These are phyloP conservation scores for Cyanistes caeruleus DNA, from an alignment of 2,113 vertebrate species.

Conservation along the genomic window DNA sequence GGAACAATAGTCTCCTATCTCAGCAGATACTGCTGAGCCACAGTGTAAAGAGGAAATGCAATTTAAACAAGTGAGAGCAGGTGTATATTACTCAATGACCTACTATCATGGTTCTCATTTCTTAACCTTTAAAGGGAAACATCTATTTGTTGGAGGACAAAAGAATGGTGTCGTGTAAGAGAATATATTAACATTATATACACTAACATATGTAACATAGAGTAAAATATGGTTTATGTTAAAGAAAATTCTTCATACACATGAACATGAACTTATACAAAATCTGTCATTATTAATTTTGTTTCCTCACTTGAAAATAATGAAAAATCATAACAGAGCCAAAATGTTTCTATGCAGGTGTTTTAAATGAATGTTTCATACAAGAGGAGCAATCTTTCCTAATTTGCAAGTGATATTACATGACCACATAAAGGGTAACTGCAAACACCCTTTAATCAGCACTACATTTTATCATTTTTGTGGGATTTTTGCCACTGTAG, in stretches of 20 bases:
- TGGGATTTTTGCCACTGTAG: neutral
- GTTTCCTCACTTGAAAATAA: slow-evolving; percentile 18
- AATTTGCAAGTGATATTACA: neutral
- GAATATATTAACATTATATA: neutral
- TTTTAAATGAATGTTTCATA: slow-evolving; percentile 33
- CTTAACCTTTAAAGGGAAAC: slow-evolving; percentile 11
- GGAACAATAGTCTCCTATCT: slow-evolving; percentile 52
- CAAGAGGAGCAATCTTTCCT: neutral
- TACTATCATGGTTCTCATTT: neutral
- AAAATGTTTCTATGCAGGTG: neutral
- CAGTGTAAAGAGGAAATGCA: slow-evolving; percentile 60
- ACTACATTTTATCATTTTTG: neutral
- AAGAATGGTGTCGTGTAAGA: neutral
- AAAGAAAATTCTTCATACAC: neutral
- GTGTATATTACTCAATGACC: slow-evolving; percentile 39
- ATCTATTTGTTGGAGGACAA: neutral
- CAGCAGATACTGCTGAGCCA: slow-evolving; percentile 68
- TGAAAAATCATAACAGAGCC: slow-evolving; percentile 41
- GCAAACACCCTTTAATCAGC: neutral
- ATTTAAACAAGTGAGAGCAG: slow-evolving; percentile 55
- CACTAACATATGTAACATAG: neutral
- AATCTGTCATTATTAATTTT: slow-evolving; percentile 35
- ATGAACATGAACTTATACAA: neutral
- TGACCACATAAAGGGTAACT: neutral
- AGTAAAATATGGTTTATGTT: neutral